Base-by-base conservation (phyloP, 2,888 invertebrate genomes). In the Aporophyla lueneburgensis region DNA sequence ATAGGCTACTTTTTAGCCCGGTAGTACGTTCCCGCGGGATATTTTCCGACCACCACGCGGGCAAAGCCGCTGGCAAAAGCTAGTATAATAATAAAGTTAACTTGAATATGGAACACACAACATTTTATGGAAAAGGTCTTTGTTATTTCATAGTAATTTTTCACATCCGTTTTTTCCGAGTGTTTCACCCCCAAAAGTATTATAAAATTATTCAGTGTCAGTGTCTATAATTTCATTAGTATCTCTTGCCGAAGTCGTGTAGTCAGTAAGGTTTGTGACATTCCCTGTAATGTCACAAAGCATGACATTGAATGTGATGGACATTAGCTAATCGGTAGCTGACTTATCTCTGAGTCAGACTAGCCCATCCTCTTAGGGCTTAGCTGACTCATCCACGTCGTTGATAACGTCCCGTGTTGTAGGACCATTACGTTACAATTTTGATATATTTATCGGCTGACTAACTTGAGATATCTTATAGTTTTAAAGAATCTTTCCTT, bases 261-360 rank as follows among this genome's bases (percentile, higher is more conserved):
- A n/a, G n/a, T n/a, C n/a, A n/a, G n/a, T n/a, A n/a, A n/a, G n/a
- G n/a, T n/a, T n/a, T n/a, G n/a, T n/a, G n/a, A n/a, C n/a, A n/a
- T n/a, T n/a, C n/a, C n/a, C n/a, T n/a, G 19, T 7, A 43, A 70
- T 58, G 49, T 46, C 58, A 43, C 16, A 43, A 43, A 46, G 21
- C 19, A 24, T 51, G 71, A 21, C 33, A 43, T 24, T 9, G 33
- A 21, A 46, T 59, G 12, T 43, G 43, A 33, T 53, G 51, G 40
- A 27, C 14, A 49, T 46, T 49, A 49, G 49, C 49, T 27, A 21
- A 14, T 43, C 40, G 21, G 24, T 81, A 81, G 61, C 49, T 21
- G n/a, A 51, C 62, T 77, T 77, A 62, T 77, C 81, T 62, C 49
- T 81, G 81, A 75, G 62, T 81, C 75, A 81, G 49, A 80, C 54